A percentile compares a stretch with the other conserved stretches of the same genome.
Evolutionary conservation across 1,140 invertebrate species (phyloP).

Genomic region (Drepana arcuata): DNA sequence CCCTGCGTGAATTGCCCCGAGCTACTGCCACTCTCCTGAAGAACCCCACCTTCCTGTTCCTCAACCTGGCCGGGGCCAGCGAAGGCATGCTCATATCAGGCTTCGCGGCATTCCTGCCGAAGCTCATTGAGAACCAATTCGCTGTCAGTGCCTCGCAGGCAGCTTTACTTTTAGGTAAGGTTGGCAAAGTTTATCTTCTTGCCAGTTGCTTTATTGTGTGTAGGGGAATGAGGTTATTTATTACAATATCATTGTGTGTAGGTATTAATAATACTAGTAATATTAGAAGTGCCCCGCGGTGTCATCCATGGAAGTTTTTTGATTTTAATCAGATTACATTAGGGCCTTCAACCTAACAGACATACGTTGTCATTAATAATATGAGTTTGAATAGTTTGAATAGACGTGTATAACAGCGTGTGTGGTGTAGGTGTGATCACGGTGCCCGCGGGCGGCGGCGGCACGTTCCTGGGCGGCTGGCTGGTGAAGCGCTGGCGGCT

Average conservation of each 20-base stretch:
- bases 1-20: conserved; percentile 76
- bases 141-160: conserved; percentile 80
- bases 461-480: conserved; percentile 86
- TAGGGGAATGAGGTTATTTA: too few relatives aligned
- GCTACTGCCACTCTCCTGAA: conserved; percentile 77
- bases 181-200: too few relatives aligned
- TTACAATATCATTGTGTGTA: too few relatives aligned
- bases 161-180: conserved; percentile 82
- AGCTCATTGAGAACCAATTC: conserved; percentile 89
- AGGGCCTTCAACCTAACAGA: too few relatives aligned
- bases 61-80: conserved; percentile 84
- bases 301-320: too few relatives aligned
- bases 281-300: too few relatives aligned
- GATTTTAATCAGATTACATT: too few relatives aligned
- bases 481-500: conserved; percentile 82
- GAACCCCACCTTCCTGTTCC: conserved; percentile 86
- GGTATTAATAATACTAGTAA: too few relatives aligned
- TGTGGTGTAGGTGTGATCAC: conserved; percentile 76
- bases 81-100: conserved; percentile 86
- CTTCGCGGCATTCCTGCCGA: conserved; percentile 87
- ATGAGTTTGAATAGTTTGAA: too few relatives aligned
- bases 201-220: too few relatives aligned
- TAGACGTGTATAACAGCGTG: too few relatives aligned
- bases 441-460: conserved; percentile 82
- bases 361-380: too few relatives aligned